A percentile compares a stretch with the other conserved stretches of the same genome.
Conservation (phyloP, 2,113 vertebrate species). For the Leucopsar rothschildi region DNA sequence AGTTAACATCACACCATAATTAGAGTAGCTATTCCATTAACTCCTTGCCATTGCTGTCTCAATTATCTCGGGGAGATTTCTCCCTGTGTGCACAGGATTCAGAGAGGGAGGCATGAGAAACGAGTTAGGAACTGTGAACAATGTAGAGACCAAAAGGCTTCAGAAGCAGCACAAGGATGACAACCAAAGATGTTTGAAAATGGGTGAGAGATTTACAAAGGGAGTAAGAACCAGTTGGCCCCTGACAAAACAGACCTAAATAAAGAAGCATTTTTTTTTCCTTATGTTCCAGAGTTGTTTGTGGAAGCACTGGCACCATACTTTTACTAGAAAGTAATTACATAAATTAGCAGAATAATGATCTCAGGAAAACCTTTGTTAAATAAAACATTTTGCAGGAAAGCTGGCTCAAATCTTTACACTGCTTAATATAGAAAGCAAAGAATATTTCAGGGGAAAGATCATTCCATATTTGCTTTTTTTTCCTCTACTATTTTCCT, state of each 20-base stretch:
- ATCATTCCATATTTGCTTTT: background rate
- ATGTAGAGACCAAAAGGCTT: background rate
- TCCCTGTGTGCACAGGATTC: background rate
- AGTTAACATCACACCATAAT: background rate
- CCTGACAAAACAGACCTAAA: background rate
- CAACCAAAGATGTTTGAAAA: background rate
- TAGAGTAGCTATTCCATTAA: background rate
- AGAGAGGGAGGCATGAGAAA: background rate
- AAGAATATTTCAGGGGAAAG: background rate
- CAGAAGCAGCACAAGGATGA: background rate
- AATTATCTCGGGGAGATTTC: background rate
- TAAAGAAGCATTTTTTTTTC: background rate
- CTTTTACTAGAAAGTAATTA: background rate
- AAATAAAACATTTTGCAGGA: background rate
- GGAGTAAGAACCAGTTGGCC: background rate
- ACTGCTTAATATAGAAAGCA: background rate
- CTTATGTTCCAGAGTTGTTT: background rate
- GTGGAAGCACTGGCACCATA: background rate
- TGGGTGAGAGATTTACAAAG: background rate
- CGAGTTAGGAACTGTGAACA: accelerated
- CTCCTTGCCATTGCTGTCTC: background rate
- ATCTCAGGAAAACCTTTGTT: background rate
- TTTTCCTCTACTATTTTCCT: background rate
- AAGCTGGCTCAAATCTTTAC: background rate
- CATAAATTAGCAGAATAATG: background rate